Percentiles rank a stretch among this genome's conserved stretches.
Evolutionary conservation across 2,797 vertebrate genomes (phyloP).

Genomic region (Vultur gryphus): DNA sequence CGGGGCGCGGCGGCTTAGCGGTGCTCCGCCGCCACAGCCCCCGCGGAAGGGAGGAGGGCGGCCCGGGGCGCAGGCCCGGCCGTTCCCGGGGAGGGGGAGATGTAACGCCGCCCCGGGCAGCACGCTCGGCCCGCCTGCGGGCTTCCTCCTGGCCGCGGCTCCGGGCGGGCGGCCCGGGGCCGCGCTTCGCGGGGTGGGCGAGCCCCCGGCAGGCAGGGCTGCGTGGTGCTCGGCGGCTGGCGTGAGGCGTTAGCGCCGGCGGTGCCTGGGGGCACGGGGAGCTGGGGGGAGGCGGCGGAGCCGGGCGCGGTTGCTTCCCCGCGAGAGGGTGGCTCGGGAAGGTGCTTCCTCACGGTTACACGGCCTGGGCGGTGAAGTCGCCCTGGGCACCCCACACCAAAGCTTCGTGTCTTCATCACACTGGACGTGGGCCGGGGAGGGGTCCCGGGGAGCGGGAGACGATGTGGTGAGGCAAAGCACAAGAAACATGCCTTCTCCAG

Average conservation of each 20-base stretch:
- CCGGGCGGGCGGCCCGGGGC: no score
- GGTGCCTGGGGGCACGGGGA: background rate
- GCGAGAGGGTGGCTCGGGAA: background rate
- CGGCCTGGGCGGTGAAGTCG: background rate
- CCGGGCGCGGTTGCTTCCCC: no score
- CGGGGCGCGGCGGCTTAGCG: background rate
- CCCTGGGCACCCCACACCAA: fast-evolving
- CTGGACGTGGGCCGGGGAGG: no score
- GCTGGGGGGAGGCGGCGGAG: background rate
- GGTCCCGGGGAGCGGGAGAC: no score
- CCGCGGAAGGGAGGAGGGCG: background rate
- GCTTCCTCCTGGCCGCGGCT: background rate
- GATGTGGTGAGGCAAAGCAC: no score
- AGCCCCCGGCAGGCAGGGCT: no score
- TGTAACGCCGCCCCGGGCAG: background rate
- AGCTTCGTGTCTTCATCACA: no score
- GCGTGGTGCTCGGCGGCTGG: background rate
- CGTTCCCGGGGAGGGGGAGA: background rate
- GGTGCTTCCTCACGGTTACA: background rate
- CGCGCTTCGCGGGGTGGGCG: background rate
- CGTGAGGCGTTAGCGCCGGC: background rate
- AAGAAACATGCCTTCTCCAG: fast-evolving
- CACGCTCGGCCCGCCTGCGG: background rate
- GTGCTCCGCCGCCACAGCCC: no score
- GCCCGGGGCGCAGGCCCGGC: background rate